Evolutionary conservation across 1,140 invertebrate species (phyloP).

Genomic region (Atta cephalotes): DNA sequence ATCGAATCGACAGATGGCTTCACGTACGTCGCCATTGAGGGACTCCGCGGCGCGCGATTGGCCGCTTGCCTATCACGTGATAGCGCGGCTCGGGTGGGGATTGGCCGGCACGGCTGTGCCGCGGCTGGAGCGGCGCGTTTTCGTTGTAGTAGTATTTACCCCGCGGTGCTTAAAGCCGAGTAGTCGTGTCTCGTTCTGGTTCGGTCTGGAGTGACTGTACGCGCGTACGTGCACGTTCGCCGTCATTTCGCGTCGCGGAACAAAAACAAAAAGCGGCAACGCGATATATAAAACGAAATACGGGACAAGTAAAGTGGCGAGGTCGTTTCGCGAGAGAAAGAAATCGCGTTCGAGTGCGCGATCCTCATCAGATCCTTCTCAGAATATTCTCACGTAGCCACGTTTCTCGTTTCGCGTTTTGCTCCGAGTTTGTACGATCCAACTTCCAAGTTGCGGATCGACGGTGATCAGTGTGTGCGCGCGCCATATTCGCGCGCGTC

Average conservation of each 20-base stretch:
- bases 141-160: conserved; percentile 81
- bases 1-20: conserved; percentile 62
- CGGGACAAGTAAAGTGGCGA: neutral
- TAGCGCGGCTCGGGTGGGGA: conserved; percentile 71
- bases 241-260: conserved; percentile 13
- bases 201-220: neutral
- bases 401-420: neutral
- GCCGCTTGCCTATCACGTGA: conserved; percentile 76
- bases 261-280: neutral
- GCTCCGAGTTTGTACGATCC: conserved; percentile 25
- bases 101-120: conserved; percentile 74
- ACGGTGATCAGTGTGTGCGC: conserved; percentile 1
- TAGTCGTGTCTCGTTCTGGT: conserved; percentile 46
- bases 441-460: conserved; percentile 24
- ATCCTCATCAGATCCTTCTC: neutral
- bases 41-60: conserved; percentile 69
- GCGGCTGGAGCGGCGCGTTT: conserved; percentile 72
- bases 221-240: conserved; percentile 2
- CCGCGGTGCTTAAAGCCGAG: conserved; percentile 76
- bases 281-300: neutral
- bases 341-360: neutral
- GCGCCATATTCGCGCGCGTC: conserved; percentile 71
- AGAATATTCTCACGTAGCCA: neutral
- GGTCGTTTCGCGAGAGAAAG: neutral
- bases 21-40: conserved; percentile 36